These are phyloP conservation scores for Mobula hypostoma DNA, from an alignment of 2,113 vertebrate species.

Conservation along the genomic window DNA sequence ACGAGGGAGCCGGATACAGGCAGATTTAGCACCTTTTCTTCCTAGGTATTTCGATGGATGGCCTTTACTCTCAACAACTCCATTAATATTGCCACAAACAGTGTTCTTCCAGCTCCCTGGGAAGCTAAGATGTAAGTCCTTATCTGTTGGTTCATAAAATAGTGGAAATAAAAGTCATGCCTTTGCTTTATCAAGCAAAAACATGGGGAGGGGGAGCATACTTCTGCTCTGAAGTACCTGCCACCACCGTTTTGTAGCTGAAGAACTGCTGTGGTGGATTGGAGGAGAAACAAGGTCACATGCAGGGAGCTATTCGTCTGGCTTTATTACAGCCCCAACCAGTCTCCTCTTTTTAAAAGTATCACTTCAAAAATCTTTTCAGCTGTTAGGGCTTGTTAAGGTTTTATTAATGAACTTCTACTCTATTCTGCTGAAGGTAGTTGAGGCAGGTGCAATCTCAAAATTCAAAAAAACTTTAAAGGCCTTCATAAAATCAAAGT, in stretches of 20 bases:
- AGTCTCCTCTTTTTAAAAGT: background rate
- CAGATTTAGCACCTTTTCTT: conserved; percentile 68
- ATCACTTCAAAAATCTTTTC: background rate
- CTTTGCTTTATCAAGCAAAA: conserved; percentile 52
- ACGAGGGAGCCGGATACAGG: conserved; percentile 54
- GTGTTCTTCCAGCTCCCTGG: conserved; percentile 45
- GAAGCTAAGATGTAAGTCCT: conserved; percentile 57
- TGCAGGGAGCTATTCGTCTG: background rate
- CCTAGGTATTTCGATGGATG: conserved; percentile 59
- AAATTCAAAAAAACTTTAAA: too few species aligned
- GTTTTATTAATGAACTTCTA: background rate
- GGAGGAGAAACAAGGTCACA: too few species aligned
- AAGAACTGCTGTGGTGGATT: background rate
- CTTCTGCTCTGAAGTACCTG: background rate
- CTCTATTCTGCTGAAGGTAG: background rate
- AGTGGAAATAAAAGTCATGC: conserved; percentile 43
- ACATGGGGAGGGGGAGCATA: background rate
- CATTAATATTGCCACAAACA: conserved; percentile 52
- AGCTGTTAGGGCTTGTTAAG: background rate
- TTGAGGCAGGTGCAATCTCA: too few species aligned
- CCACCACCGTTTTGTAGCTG: background rate
- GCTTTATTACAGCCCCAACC: background rate
- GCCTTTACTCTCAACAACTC: conserved; percentile 45
- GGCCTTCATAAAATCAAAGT: too few species aligned
- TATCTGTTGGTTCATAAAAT: conserved; percentile 54